A percentile compares a stretch with the other conserved stretches of the same genome.
Evolutionary conservation across 2,113 vertebrate species (phyloP).

Genomic region (Chaetops frenatus): DNA sequence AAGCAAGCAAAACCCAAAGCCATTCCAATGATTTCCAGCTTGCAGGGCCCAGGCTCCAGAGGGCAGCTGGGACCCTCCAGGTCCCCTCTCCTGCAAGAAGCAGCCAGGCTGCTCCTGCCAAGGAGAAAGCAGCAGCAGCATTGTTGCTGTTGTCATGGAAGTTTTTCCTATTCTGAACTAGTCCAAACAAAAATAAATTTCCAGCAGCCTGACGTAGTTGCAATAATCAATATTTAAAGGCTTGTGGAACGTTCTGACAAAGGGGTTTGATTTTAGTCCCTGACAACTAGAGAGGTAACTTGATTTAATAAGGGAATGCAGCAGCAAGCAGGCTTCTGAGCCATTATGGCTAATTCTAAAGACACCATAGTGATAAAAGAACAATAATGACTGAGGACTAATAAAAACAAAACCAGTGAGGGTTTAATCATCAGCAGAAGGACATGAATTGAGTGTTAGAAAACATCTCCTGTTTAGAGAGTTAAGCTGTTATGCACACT

Average conservation of each 20-base stretch:
- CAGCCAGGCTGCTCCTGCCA: neutral
- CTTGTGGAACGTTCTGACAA: neutral
- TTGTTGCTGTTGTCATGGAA: neutral
- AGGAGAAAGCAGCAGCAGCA: neutral
- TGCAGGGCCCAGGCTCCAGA: neutral
- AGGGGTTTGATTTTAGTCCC: conserved; percentile 23
- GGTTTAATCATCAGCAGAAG: conserved; percentile 36
- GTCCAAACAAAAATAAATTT: conserved; percentile 12
- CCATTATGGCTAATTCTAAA: neutral
- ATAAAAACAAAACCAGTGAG: conserved; percentile 46
- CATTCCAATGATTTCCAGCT: neutral
- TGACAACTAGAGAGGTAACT: neutral
- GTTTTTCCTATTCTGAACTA: neutral
- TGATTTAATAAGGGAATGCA: conserved; percentile 16
- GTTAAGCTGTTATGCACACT: conserved; percentile 37
- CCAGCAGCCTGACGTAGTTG: neutral
- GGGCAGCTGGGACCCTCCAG: neutral
- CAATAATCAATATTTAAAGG: conserved; percentile 47
- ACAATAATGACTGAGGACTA: conserved; percentile 29
- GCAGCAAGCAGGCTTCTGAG: neutral
- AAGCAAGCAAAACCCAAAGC: neutral
- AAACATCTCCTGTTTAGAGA: conserved; percentile 42
- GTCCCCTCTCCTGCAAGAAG: neutral
- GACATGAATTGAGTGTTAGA: conserved; percentile 18
- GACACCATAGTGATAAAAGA: conserved; percentile 40